These are phyloP conservation scores for Elanoides forficatus DNA, from an alignment of 2,113 vertebrate species.

Conservation along the genomic window DNA sequence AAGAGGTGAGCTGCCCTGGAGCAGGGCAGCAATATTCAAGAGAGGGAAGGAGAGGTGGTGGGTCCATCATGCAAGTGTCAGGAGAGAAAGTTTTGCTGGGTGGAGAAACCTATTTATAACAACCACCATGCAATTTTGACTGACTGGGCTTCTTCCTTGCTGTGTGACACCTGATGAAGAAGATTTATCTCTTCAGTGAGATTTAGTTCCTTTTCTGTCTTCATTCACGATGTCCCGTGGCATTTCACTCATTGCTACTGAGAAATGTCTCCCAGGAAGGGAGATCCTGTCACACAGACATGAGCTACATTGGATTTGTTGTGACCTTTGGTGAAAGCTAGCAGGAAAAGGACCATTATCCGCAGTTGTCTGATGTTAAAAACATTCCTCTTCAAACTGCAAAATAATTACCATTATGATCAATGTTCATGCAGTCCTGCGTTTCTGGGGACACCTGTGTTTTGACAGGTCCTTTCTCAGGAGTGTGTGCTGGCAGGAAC, in stretches of 20 bases:
- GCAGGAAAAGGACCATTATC: background rate
- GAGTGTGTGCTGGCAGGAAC: rapidly evolving
- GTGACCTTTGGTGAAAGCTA: background rate
- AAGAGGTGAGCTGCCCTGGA: background rate
- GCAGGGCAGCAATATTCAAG: rapidly evolving
- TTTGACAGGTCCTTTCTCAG: background rate
- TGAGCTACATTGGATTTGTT: background rate
- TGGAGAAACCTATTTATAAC: background rate
- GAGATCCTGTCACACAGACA: background rate
- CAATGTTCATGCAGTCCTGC: background rate
- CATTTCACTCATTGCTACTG: background rate
- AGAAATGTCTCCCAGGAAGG: background rate
- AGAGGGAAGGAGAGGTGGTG: background rate
- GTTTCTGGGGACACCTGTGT: background rate
- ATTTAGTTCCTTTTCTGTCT: background rate
- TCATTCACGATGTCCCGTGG: background rate
- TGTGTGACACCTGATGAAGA: background rate
- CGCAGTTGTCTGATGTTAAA: background rate
- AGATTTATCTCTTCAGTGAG: background rate
- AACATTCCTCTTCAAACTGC: background rate
- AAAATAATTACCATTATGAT: background rate
- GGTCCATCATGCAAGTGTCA: rapidly evolving
- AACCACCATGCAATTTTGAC: rapidly evolving
- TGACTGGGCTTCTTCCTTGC: background rate
- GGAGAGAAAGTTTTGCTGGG: background rate